Percentiles rank a stretch among this genome's conserved stretches.
Evolutionary conservation across 37 sponge, comb jelly and placozoan genomes (phyloP).

Genomic region (Dysidea cf. avara): DNA sequence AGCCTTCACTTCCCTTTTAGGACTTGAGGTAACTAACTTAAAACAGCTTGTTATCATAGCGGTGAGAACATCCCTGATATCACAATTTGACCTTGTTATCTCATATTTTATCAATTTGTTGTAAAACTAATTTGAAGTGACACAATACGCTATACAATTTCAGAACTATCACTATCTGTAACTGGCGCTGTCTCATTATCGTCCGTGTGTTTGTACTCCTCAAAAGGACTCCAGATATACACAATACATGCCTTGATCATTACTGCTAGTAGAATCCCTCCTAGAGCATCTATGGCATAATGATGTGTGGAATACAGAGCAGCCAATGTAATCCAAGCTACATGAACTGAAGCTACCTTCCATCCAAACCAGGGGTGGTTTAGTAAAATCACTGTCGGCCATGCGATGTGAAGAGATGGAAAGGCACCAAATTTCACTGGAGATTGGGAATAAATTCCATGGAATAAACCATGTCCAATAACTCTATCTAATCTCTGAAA

Average conservation of each 20-base stretch:
- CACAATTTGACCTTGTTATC: too few relatives aligned
- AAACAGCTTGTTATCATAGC: too few relatives aligned
- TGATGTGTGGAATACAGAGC: conserved; percentile 84
- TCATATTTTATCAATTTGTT: too few relatives aligned
- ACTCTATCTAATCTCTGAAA: conserved; percentile 71
- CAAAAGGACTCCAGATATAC: conserved; percentile 79
- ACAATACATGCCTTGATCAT: conserved; percentile 53
- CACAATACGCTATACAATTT: too few relatives aligned
- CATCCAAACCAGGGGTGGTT: conserved; percentile 73
- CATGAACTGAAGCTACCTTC: conserved; percentile 66
- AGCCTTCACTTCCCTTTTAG: too few relatives aligned
- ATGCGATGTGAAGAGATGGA: conserved; percentile 85
- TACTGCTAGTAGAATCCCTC: conserved; percentile 63
- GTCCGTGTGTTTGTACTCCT: not conserved
- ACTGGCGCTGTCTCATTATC: too few relatives aligned
- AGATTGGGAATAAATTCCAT: conserved; percentile 64
- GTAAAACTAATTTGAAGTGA: too few relatives aligned
- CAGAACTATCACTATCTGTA: too few relatives aligned
- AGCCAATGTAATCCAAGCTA: conserved; percentile 77
- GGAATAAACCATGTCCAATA: conserved; percentile 63
- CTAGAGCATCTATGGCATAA: conserved; percentile 80
- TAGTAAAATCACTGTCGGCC: conserved; percentile 70
- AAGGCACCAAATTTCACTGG: conserved; percentile 86
- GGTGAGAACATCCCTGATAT: too few relatives aligned
- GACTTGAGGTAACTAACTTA: too few relatives aligned